Evolutionary conservation across 2,113 vertebrate species (phyloP), one percentile per base, ranked within the genome.

Genomic region (Halcyon senegalensis): DNA sequence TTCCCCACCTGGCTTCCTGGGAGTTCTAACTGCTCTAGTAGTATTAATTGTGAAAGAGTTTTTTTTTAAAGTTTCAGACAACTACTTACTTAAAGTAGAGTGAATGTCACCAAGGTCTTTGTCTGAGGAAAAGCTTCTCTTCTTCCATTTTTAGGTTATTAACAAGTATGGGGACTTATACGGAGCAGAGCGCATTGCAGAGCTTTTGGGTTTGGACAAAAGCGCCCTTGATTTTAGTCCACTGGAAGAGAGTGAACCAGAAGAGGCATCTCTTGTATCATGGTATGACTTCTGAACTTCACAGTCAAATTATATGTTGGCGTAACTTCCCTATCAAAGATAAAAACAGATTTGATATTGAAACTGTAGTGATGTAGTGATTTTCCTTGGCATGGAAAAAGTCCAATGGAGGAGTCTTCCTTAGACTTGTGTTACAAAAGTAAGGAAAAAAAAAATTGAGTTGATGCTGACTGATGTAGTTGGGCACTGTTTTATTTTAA

Each of bases 131-230:
- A 92, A 90, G 13, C 17, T 81, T 51, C 7, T 94, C 35, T 55
- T 96, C 87, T 80, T 95, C 68, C 55, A 48, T 70, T 70, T 93
- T 46, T 87, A 99, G 99, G 99, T 99, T 94, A 99, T 99, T 96
- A 99, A 99, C 97, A 99, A 99, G 90, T 99, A 99, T 0, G 99
- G 99, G 39, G 99, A 99, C 78, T 98, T 99, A 82, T 99, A 99
- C 0, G 99, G 99, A 96, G 99, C 99, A 21, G 99, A 99, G 94
- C 98, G 99, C 87, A 99, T 99, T 51, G 99, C 99, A 78, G 99
- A 99, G 97, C 98, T 99, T 86, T 84, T 99, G 95, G 99, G 99
- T 46, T 96, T 99, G 98, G 99, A 99, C 84, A 99, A 99, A 97
- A 99, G 98, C 33, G 99, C 99, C 59, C 98, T 99, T 64, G 99